phyloP scores from a whole-genome alignment of 1,140 invertebrate species.

The Metaphire vulgaris region DNA sequence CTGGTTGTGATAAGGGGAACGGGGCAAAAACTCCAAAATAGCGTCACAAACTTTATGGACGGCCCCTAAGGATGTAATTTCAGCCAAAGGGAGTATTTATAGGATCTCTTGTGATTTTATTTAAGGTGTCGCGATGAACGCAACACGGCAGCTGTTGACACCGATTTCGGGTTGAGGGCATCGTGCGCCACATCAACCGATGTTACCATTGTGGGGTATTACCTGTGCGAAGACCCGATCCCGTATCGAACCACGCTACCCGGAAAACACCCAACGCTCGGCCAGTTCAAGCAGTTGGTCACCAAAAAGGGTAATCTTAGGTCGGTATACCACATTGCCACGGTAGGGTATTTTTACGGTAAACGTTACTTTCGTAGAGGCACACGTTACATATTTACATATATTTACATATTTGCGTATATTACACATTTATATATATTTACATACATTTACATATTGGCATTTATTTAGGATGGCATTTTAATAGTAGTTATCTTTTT shows the following conservation, averaged over 20 bases:
- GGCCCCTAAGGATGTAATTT: neutral
- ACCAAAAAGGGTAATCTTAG: slow-evolving; percentile 85
- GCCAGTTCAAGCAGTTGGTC: slow-evolving; percentile 81
- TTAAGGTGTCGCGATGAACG: neutral
- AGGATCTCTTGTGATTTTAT: neutral
- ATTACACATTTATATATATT: too few relatives aligned
- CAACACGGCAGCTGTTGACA: neutral
- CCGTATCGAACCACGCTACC: slow-evolving; percentile 84
- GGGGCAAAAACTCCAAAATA: too few relatives aligned
- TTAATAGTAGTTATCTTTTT: too few relatives aligned
- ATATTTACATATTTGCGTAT: too few relatives aligned
- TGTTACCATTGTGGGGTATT: slow-evolving; percentile 49
- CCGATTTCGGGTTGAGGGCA: neutral
- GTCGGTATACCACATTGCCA: too few relatives aligned
- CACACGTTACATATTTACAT: too few relatives aligned
- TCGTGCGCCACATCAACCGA: neutral
- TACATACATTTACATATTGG: too few relatives aligned
- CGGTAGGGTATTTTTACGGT: too few relatives aligned
- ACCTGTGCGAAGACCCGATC: slow-evolving; percentile 55
- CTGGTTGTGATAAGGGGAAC: too few relatives aligned
- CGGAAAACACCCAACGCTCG: slow-evolving; percentile 69
- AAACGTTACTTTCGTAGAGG: too few relatives aligned
- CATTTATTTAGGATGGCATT: too few relatives aligned
- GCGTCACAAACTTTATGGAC: neutral
- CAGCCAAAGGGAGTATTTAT: neutral